Conservation (phyloP, 2,888 invertebrate genomes). For the Ecliptopera silaceata region DNA sequence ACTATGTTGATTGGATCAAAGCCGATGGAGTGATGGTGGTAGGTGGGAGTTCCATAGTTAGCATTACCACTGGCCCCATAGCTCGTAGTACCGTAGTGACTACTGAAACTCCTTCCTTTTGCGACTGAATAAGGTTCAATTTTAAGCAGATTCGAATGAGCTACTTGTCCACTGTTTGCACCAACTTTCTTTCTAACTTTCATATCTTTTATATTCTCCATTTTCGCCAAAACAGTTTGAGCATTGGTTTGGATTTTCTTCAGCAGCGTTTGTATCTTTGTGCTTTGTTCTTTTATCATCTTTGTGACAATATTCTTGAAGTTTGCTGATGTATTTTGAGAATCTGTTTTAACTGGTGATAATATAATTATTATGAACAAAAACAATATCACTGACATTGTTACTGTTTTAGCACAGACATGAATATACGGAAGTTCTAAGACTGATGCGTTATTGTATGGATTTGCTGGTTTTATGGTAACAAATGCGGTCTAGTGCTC, state of each 20-base stretch:
- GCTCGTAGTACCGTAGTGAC: slow-evolving; percentile 59
- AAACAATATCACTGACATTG: slow-evolving; percentile 66
- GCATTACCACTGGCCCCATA: slow-evolving; percentile 62
- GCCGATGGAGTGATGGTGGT: slow-evolving; percentile 79
- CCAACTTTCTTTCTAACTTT: slow-evolving; percentile 32
- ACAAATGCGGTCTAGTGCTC: slow-evolving; percentile 54
- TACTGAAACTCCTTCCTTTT: slow-evolving; percentile 57
- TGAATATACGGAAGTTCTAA: slow-evolving; percentile 46
- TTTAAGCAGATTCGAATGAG: slow-evolving; percentile 51
- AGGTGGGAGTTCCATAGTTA: slow-evolving; percentile 60
- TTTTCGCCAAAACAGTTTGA: slow-evolving; percentile 63
- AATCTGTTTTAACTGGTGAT: slow-evolving; percentile 55
- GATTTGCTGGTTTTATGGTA: slow-evolving; percentile 52
- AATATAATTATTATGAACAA: slow-evolving; percentile 56
- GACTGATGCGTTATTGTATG: slow-evolving; percentile 37
- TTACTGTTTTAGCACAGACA: slow-evolving; percentile 53
- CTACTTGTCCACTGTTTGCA: slow-evolving; percentile 52
- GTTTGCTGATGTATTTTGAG: slow-evolving; percentile 52
- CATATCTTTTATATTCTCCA: slow-evolving; percentile 56
- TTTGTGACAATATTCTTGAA: slow-evolving; percentile 65
- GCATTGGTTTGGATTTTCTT: slow-evolving; percentile 71
- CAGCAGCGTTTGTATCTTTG: slow-evolving; percentile 64
- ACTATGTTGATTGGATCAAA: slow-evolving; percentile 79
- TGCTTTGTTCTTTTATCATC: slow-evolving; percentile 70
- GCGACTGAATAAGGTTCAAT: slow-evolving; percentile 32